Conservation (phyloP, 1,140 invertebrate genomes). For the Hydropsyche tenuis region DNA sequence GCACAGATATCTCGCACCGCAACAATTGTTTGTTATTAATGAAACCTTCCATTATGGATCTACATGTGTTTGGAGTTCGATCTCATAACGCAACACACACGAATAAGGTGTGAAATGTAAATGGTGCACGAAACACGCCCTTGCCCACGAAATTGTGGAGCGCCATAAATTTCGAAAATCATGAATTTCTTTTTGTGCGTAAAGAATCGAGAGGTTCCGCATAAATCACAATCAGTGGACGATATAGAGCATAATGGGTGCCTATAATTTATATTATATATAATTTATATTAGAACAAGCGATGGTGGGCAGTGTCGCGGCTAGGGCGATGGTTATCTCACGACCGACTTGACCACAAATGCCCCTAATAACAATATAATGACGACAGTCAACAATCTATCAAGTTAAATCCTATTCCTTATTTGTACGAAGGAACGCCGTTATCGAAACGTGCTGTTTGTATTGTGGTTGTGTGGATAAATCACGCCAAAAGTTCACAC, state of each 20-base stretch:
- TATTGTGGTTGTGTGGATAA: constrained; percentile 39
- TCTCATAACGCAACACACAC: not conserved
- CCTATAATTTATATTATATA: too few species aligned
- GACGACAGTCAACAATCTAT: constrained; percentile 41
- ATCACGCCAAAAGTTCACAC: constrained; percentile 24
- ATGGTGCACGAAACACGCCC: not conserved
- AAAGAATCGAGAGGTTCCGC: not conserved
- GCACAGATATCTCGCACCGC: constrained; percentile 38
- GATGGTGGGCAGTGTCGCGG: constrained; percentile 17
- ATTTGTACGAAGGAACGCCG: constrained; percentile 46
- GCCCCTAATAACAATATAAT: constrained; percentile 34
- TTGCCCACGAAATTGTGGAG: too few species aligned
- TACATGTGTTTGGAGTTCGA: not conserved
- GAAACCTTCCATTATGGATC: constrained; percentile 6
- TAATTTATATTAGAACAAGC: constrained; percentile 16
- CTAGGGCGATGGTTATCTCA: not conserved
- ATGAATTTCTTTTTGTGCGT: not conserved
- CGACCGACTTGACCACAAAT: constrained; percentile 11
- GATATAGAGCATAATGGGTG: constrained; percentile 31
- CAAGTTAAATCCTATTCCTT: constrained; percentile 46
- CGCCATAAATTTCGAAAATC: constrained; percentile 2
- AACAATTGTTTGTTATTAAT: constrained; percentile 27
- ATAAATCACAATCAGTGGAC: constrained; percentile 36
- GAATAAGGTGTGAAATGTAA: not conserved
- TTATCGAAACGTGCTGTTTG: constrained; percentile 47